phyloP scores from a whole-genome alignment of 2,888 invertebrate genomes.

The Adela reaumurella region DNA sequence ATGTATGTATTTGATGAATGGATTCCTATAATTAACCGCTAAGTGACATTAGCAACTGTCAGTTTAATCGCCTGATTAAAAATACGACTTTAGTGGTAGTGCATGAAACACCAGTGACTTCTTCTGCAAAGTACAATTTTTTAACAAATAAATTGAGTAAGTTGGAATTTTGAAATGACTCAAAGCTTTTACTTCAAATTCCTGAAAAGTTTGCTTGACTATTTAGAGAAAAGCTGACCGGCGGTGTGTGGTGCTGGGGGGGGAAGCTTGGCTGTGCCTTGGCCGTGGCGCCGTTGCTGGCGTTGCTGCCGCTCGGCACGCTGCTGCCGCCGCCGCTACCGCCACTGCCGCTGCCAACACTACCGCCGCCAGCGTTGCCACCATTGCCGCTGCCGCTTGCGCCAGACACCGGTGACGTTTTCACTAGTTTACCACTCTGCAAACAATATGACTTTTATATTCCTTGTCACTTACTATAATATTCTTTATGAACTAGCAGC shows the following conservation, averaged over 20 bases:
- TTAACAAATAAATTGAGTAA: no score
- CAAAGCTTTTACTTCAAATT: no score
- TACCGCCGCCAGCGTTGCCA: slow-evolving; percentile 16
- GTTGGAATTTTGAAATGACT: no score
- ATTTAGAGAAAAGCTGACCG: background rate
- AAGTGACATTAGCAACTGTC: no score
- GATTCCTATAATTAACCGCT: no score
- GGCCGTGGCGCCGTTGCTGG: slow-evolving; percentile 8
- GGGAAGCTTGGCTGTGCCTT: slow-evolving; percentile 5
- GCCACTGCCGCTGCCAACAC: slow-evolving; percentile 8
- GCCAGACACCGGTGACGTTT: slow-evolving; percentile 43
- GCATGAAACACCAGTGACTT: no score
- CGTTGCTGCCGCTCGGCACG: slow-evolving; percentile 14
- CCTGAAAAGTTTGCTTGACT: no score
- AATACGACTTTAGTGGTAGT: no score
- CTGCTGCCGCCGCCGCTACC: slow-evolving; percentile 24
- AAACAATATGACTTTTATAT: slow-evolving; percentile 2
- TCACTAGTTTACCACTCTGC: slow-evolving; percentile 62
- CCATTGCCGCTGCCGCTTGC: slow-evolving; percentile 3
- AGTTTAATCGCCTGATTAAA: background rate
- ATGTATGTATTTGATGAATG: no score
- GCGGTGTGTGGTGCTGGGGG: background rate
- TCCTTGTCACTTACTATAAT: no score
- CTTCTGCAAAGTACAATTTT: no score
- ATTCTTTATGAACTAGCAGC: no score